Conservation (phyloP, 1,140 invertebrate species). For the Pentalonia nigronervosa region DNA sequence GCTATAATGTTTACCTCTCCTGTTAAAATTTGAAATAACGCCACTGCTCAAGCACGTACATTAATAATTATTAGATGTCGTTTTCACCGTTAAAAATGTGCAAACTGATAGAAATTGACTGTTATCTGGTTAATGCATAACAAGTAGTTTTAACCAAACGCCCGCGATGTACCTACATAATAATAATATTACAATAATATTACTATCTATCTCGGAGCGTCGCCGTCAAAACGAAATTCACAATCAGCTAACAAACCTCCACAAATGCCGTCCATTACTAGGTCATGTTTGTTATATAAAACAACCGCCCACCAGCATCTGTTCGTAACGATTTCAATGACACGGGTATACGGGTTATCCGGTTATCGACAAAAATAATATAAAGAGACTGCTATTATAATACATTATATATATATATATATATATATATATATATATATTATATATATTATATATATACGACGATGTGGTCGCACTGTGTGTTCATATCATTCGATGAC, state of each 20-base stretch:
- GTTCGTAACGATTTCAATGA: constrained; percentile 55
- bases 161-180: background rate
- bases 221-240: background rate
- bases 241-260: background rate
- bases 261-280: constrained; percentile 47
- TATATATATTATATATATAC: no score
- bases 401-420: no score
- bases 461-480: background rate
- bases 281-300: constrained; percentile 52
- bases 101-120: background rate
- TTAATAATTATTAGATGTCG: background rate
- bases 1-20: no score
- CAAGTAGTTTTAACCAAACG: background rate
- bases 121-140: background rate
- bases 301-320: constrained; percentile 49
- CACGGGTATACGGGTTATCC: constrained; percentile 9
- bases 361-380: constrained; percentile 35
- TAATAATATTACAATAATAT: background rate
- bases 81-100: background rate
- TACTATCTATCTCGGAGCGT: background rate
- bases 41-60: background rate
- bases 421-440: no score
- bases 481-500: background rate
- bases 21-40: no score
- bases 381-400: constrained; percentile 10